Conservation (phyloP, 2,888 invertebrate species). For the Pterobdella sp. region DNA sequence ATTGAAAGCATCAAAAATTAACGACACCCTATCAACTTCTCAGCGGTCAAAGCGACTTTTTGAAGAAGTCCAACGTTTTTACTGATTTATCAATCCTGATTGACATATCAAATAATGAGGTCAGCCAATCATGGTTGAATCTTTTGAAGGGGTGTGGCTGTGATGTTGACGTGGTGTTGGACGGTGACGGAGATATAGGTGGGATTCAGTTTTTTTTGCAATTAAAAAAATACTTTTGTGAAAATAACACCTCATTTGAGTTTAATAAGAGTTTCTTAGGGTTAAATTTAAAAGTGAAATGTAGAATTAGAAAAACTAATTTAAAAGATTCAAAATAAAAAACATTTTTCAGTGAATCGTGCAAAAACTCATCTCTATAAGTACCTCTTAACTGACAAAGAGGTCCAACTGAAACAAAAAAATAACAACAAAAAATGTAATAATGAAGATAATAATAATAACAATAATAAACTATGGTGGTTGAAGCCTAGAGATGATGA, state of each 20-base stretch:
- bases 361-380: not conserved
- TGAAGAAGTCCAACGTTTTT: not conserved
- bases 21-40: no score
- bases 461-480: not conserved
- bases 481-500: no score
- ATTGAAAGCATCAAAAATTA: no score
- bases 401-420: not conserved
- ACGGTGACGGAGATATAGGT: not conserved
- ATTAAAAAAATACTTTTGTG: not conserved
- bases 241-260: not conserved
- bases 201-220: not conserved
- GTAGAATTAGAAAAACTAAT: not conserved
- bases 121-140: conserved; percentile 2
- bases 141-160: conserved; percentile 10
- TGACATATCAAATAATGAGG: not conserved
- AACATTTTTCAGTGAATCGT: not conserved
- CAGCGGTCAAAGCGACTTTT: not conserved
- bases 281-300: no score
- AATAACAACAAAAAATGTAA: not conserved
- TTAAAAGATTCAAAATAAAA: not conserved
- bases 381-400: not conserved
- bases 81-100: not conserved
- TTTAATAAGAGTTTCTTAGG: no score
- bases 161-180: conserved; percentile 5
- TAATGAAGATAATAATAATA: not conserved